Conservation (phyloP, 2,113 vertebrate genomes). For the Epinephelus moara region DNA sequence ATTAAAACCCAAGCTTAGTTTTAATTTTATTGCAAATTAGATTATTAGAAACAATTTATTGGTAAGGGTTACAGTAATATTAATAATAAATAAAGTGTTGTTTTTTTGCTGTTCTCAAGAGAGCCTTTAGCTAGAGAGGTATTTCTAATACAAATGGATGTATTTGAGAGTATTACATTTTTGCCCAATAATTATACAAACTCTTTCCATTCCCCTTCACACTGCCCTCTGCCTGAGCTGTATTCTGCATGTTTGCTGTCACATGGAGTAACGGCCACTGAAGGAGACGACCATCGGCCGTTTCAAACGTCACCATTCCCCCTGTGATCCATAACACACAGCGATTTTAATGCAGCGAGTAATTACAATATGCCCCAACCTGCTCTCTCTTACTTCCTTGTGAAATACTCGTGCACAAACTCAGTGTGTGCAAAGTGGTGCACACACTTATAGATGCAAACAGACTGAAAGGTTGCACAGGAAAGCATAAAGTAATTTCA, state of each 20-base stretch:
- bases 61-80: neutral
- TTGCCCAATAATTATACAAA: neutral
- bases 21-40: neutral
- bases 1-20: neutral
- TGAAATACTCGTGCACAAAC: conserved; percentile 7
- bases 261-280: conserved; percentile 62
- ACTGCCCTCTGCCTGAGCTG: conserved; percentile 22
- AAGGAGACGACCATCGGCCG: conserved; percentile 51
- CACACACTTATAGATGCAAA: conserved; percentile 30
- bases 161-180: neutral
- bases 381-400: conserved; percentile 31
- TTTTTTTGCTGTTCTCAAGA: neutral
- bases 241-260: conserved; percentile 50
- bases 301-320: conserved; percentile 61
- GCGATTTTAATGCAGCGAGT: conserved; percentile 77
- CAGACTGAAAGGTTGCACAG: conserved; percentile 21
- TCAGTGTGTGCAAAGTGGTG: conserved; percentile 14
- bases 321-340: conserved; percentile 70
- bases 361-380: conserved; percentile 78
- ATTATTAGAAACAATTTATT: neutral
- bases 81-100: neutral
- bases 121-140: neutral
- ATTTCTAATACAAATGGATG: neutral
- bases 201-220: neutral
- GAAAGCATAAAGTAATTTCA: conserved; percentile 35